Evolutionary conservation across 2,113 vertebrate genomes (phyloP).

Genomic region (Vimba vimba): DNA sequence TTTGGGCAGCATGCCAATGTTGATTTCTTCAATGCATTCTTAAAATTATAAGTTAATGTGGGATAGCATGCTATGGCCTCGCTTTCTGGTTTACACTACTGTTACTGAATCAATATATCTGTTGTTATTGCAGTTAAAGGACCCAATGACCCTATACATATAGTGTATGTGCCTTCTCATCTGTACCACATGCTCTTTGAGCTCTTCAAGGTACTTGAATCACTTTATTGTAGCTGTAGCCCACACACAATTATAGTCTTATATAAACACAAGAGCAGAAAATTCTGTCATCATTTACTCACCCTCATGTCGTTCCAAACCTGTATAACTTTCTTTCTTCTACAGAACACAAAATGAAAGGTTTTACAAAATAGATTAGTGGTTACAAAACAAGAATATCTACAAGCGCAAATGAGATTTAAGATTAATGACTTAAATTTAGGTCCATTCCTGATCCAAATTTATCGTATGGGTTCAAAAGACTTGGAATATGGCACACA

Average conservation of each 20-base stretch:
- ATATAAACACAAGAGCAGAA: neutral
- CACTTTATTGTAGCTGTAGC: neutral
- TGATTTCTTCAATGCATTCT: neutral
- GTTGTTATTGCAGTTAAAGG: slow-evolving; percentile 78
- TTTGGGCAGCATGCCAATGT: neutral
- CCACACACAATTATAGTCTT: neutral
- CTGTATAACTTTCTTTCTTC: neutral
- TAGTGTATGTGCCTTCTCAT: slow-evolving; percentile 96
- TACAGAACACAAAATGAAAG: neutral
- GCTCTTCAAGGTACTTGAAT: slow-evolving; percentile 90
- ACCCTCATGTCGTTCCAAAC: neutral
- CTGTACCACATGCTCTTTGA: slow-evolving; percentile 99
- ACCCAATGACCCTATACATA: slow-evolving; percentile 81
- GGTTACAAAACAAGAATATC: neutral
- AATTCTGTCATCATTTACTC: neutral
- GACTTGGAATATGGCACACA: neutral
- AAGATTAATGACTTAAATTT: neutral
- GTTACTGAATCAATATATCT: slow-evolving; percentile 5
- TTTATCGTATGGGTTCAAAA: neutral
- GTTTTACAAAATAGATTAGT: neutral
- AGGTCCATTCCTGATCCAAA: neutral
- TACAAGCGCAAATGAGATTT: neutral
- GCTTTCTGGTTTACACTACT: neutral
- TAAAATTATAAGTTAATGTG: neutral
- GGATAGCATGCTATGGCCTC: neutral